Percentiles rank a stretch among this genome's conserved stretches.
phyloP scores from a whole-genome alignment of 2,797 vertebrate genomes.

The Parotocinclus haroldoi region DNA sequence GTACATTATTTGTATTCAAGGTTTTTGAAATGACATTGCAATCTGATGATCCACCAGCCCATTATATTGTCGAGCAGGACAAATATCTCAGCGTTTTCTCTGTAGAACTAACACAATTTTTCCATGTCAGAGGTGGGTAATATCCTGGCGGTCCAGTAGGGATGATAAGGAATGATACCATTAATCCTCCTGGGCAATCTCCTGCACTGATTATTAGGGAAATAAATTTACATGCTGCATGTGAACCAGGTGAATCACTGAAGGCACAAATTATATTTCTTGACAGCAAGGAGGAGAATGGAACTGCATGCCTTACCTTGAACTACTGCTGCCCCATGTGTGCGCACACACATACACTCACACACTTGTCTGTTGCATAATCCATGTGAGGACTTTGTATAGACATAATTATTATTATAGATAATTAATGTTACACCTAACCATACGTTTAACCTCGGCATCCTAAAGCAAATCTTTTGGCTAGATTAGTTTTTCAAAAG shows the following conservation, averaged over 20 bases:
- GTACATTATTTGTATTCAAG: constrained; percentile 99
- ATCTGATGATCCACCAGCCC: constrained; percentile 99
- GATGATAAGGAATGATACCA: constrained; percentile 96
- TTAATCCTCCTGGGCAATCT: constrained; percentile 99
- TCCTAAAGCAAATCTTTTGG: no score
- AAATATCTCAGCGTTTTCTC: constrained; percentile 99
- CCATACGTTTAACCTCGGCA: no score
- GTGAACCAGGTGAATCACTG: constrained; percentile 99
- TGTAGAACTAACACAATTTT: constrained; percentile 99
- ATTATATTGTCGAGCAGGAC: constrained; percentile 99
- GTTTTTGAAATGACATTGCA: constrained; percentile 99
- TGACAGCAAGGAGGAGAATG: constrained; percentile 92
- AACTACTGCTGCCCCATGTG: constrained; percentile 33
- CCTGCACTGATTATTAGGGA: constrained; percentile 99
- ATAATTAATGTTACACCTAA: no score
- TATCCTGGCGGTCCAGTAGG: constrained; percentile 87
- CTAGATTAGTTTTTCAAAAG: no score
- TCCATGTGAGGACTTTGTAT: no score
- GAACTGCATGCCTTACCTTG: constrained; percentile 77
- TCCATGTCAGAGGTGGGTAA: constrained; percentile 98
- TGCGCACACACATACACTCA: constrained; percentile 28
- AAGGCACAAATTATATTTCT: constrained; percentile 97
- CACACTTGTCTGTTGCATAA: no score
- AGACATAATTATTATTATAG: no score
- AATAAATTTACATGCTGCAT: constrained; percentile 99